Base-by-base conservation (phyloP, 1,140 invertebrate genomes). In the Melanaphis sacchari region DNA sequence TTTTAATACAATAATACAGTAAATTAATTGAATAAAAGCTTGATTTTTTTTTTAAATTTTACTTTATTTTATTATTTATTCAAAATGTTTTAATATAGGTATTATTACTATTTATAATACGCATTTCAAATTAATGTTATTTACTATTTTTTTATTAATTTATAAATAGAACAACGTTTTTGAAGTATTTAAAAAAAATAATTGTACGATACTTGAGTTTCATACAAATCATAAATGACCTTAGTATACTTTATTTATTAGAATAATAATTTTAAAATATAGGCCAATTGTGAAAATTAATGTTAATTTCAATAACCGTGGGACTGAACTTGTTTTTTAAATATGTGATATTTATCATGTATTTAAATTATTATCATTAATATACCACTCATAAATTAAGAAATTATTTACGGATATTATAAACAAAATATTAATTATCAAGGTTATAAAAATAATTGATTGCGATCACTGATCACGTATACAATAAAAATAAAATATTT, bases 381-480 rank as follows among this genome's bases (percentile, higher is more conserved):
- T 49, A 43, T 49, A 36, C n/a, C 22, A 24, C 7, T 1, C 38
- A 49, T 88, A 31, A 88, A 49, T 24, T 88, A 88, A 36, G 31
- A 88, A 49, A n/a, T 88, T 49, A 88, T 88, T n/a, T 22, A 49
- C 26, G 81, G 9, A 82, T 82, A 82, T 82, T 82, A 36, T 40
- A 40, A 40, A 40, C 36, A 21, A 88, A 36, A 88, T 88, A 88
- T 49, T 46, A 49, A 88, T 85, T 43, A 85, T 49, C 43, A 49
- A 88, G 85, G 85, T 88, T 88, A 24, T 76, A 66, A 66, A 66
- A 66, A 66, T 59, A 59, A 59, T 59, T 59, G 31, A 66, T n/a
- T n/a, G 9, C 18, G 15, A 18, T 76, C 4, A n/a, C 31, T 76
- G 5, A 76, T 76, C 59, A 76, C 31, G 31, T 76, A n/a, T 5